These are phyloP conservation scores for Cnemophilus loriae DNA, from an alignment of 2,113 vertebrate species.

Conservation along the genomic window DNA sequence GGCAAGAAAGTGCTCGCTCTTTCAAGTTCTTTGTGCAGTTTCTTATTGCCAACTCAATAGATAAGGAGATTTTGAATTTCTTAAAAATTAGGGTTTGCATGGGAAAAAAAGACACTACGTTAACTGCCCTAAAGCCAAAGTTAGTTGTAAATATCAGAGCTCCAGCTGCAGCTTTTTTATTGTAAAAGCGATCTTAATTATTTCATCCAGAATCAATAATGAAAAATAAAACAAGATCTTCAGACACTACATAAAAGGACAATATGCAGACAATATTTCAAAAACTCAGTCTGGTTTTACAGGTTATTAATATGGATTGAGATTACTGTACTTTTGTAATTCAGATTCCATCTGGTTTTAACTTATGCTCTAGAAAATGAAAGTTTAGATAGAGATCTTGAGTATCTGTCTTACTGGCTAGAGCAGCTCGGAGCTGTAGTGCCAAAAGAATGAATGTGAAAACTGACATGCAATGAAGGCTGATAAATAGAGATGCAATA, in stretches of 20 bases:
- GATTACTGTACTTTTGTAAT: neutral
- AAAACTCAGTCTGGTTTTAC: neutral
- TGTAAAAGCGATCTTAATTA: neutral
- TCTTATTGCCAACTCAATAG: neutral
- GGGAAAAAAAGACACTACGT: neutral
- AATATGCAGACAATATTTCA: neutral
- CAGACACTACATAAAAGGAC: neutral
- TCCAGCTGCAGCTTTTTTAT: neutral
- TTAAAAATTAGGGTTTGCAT: neutral
- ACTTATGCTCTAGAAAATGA: slow-evolving; percentile 9
- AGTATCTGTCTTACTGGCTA: neutral
- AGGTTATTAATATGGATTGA: neutral
- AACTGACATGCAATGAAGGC: slow-evolving; percentile 30
- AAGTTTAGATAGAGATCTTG: neutral
- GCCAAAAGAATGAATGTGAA: slow-evolving; percentile 30
- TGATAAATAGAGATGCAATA: slow-evolving; percentile 52
- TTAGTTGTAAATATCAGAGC: neutral
- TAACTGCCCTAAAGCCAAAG: neutral
- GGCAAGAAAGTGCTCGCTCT: neutral
- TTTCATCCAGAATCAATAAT: neutral
- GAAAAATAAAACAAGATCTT: slow-evolving; percentile 14
- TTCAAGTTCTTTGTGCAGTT: neutral
- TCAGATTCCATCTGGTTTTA: slow-evolving; percentile 12
- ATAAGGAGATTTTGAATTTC: neutral
- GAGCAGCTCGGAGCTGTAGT: neutral